These are phyloP conservation scores for Stictocephala bisonia DNA, from an alignment of 2,888 invertebrate species.

Conservation along the genomic window DNA sequence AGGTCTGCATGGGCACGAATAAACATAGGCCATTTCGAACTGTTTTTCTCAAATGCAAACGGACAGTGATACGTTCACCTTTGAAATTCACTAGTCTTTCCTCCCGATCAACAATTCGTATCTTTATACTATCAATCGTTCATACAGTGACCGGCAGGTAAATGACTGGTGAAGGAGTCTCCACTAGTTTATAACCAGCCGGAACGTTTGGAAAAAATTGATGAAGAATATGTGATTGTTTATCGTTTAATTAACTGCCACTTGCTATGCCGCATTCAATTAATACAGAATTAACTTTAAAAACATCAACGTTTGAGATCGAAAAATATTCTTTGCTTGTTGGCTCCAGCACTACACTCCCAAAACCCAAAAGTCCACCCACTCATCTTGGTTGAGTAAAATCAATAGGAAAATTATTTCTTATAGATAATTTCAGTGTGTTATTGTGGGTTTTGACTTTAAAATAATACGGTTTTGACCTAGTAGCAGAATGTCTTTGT, in stretches of 20 bases:
- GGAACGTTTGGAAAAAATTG: conserved; percentile 61
- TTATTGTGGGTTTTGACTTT: conserved; percentile 55
- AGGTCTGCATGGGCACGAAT: no score
- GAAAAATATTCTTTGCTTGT: conserved; percentile 55
- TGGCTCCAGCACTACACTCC: no score
- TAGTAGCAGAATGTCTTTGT: no score
- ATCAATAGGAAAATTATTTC: conserved; percentile 50
- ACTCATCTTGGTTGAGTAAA: conserved; percentile 50
- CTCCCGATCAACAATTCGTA: conserved; percentile 59
- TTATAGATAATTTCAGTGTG: conserved; percentile 58
- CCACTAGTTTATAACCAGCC: conserved; percentile 62
- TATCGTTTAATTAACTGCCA: conserved; percentile 60
- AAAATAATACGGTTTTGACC: no score
- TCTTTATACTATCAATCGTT: conserved; percentile 42
- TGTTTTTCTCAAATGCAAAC: conserved; percentile 57
- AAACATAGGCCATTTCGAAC: not conserved
- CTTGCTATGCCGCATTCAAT: conserved; percentile 60
- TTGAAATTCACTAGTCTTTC: conserved; percentile 61
- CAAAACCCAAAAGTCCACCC: conserved; percentile 58
- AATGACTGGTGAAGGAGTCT: conserved; percentile 61
- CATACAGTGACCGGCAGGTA: conserved; percentile 60
- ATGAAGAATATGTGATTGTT: conserved; percentile 61
- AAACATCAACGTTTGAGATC: no score
- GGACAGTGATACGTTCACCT: conserved; percentile 59
- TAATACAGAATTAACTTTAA: conserved; percentile 59